Base-by-base conservation (phyloP, 2,888 invertebrate genomes). In the Steinernema hermaphroditum region DNA sequence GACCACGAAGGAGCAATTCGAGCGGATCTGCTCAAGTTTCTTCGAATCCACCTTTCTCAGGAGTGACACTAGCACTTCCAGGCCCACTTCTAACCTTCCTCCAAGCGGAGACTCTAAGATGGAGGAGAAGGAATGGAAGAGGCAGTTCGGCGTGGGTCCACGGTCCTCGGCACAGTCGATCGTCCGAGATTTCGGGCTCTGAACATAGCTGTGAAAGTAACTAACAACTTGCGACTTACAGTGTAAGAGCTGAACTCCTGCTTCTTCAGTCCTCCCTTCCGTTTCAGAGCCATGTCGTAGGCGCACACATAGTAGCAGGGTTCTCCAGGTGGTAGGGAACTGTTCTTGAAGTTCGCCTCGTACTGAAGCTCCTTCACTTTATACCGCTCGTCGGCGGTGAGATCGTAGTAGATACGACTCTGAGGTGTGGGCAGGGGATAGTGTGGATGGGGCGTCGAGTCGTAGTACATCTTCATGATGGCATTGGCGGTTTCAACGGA, bases 351-450 rank as follows among this genome's bases (percentile, higher is more conserved):
- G 16, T 62, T 27, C 29, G 62, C 62, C 16, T 62, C 62, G 27
- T 1, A 27, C 16, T 27, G 29, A 29, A 62, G 16, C 62, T 62
- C 29, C 34, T 27, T 2, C 29, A 62, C 16, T 16, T 16, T 9
- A 9, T 62, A 12, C 16, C 9, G 9, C 62, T 62, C 62, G 16
- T 62, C 62, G 1, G 2, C 32, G 2, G 62, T 62, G 2, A 62
- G n/a, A 4, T 62, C 62, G 62, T 32, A 62, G 62, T 62, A 62
- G n/a, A 62, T 29, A 1, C 62, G 29, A n/a, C 62, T 62, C 34
- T 62, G 32, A 2, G 29, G 62, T 14, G 29, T 32, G 9, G 62
- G 62, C 14, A 62, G 34, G 16, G 29, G 32, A 2, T 16, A 19
- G 32, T 32, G 19, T 1, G 34, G 16, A 29, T 62, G 62, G 32